phyloP scores from a whole-genome alignment of 1,140 invertebrate species.

The Ladona fulva region DNA sequence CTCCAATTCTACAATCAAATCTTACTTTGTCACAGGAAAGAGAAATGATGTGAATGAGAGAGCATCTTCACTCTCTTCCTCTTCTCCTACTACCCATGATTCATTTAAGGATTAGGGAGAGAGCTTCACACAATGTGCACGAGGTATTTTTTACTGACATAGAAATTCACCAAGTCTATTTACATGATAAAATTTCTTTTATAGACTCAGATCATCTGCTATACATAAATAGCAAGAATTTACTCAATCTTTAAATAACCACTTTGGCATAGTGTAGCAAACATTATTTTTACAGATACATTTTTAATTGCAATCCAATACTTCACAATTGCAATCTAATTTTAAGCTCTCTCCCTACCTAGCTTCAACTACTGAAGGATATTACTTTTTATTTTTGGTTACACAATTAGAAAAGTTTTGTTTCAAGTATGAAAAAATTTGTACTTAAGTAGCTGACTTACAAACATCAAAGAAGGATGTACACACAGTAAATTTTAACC shows the following conservation, averaged over 20 bases:
- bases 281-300: not conserved
- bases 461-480: conserved; percentile 9
- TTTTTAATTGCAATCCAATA: not conserved
- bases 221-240: not conserved
- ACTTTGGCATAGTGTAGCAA: not conserved
- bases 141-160: conserved; percentile 1
- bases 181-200: not conserved
- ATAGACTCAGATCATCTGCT: not conserved
- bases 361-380: conserved; percentile 2
- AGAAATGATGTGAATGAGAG: not conserved
- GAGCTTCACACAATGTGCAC: not conserved
- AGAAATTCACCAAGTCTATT: conserved; percentile 4
- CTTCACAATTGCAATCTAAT: not conserved
- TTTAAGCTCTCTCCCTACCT: not conserved
- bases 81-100: not conserved
- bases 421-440: conserved; percentile 9
- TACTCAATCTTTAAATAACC: not conserved
- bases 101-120: conserved; percentile 6
- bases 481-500: not conserved
- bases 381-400: not conserved
- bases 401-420: conserved; percentile 6
- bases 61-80: not conserved
- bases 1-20: not conserved
- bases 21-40: not conserved
- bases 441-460: conserved; percentile 9